A percentile compares a stretch with the other conserved stretches of the same genome.
These are phyloP conservation scores for Ashinkailepas kermadecensis DNA, from an alignment of 2,888 invertebrate genomes.

Conservation along the genomic window DNA sequence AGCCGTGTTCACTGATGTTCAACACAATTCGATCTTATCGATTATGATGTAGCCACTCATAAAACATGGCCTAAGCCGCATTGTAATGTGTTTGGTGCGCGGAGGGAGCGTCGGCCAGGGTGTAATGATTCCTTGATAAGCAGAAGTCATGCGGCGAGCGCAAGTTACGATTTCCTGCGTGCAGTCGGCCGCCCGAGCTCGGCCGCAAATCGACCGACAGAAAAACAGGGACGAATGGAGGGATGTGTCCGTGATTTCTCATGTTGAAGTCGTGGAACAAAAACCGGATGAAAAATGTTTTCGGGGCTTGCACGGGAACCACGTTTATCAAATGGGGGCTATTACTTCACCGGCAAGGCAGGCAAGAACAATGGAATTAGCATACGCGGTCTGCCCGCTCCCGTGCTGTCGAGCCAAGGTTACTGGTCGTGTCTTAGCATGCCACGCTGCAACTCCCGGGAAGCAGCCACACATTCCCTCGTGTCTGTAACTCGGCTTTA, in stretches of 20 bases:
- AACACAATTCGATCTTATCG: slow-evolving; percentile 15
- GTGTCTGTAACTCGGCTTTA: too few relatives aligned
- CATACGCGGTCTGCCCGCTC: neutral
- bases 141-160: slow-evolving; percentile 1
- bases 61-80: neutral
- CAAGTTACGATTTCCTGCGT: slow-evolving; percentile 16
- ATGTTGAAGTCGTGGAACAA: neutral
- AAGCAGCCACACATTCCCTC: too few relatives aligned
- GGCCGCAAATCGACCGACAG: neutral
- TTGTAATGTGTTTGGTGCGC: slow-evolving; percentile 11
- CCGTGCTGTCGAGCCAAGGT: neutral
- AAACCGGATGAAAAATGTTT: neutral
- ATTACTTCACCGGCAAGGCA: neutral
- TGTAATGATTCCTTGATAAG: slow-evolving; percentile 20
- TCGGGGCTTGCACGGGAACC: slow-evolving; percentile 7
- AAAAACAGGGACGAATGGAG: slow-evolving; percentile 14
- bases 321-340: slow-evolving; percentile 15
- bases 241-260: slow-evolving; percentile 11
- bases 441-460: neutral
- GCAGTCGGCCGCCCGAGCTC: neutral
- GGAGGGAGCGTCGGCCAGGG: neutral
- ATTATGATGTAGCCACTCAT: slow-evolving; percentile 18
- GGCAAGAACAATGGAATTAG: neutral
- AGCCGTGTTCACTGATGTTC: neutral
- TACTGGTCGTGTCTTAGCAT: neutral